Evolutionary conservation across 2,888 invertebrate species (phyloP), one percentile per base, ranked within the genome.

Genomic region (Prenolepis imparis): DNA sequence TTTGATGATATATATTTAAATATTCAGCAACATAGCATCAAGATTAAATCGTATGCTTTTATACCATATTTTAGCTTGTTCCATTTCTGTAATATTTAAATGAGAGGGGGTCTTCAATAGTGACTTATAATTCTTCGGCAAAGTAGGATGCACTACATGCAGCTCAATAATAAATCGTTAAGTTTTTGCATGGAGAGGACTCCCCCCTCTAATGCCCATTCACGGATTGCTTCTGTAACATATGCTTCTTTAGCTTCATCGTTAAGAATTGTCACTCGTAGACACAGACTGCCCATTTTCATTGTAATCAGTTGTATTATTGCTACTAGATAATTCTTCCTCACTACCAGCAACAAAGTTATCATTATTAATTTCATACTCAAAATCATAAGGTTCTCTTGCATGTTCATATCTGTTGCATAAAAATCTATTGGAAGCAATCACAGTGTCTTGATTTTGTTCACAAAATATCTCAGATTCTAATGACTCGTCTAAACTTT

Each of bases 21-120:
- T 78, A 78, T 55, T 78, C 55, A 66, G 18, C n/a, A 55, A 55
- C 66, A 64, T 78, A n/a, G 52, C 36, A 67, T 78, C 66, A 55
- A 78, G 66, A 78, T 64, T 55, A 61, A 52, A 39, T 66, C n/a
- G 36, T 64, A 77, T 77, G 39, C 67, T 11, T 63, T 67, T 78
- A 11, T 78, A 78, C 67, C 78, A 78, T 67, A 78, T 66, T 57
- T 67, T 21, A 39, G 55, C 78, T 39, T 67, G 21, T 1, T 67
- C 67, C 15, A 59, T 24, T 57, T 78, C 55, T 39, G 21, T 15
- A 0, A 78, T 57, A 66, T 66, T 39, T 66, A 67, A 66, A 48
- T 64, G 18, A 55, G 36, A 55, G 78, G n/a, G n/a, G n/a, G n/a
- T 78, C n/a, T 66, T 48, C 15, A 66, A 48, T 61, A 78, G 57